phyloP scores from a whole-genome alignment of 2,888 invertebrate genomes.

The Acleris cristana region DNA sequence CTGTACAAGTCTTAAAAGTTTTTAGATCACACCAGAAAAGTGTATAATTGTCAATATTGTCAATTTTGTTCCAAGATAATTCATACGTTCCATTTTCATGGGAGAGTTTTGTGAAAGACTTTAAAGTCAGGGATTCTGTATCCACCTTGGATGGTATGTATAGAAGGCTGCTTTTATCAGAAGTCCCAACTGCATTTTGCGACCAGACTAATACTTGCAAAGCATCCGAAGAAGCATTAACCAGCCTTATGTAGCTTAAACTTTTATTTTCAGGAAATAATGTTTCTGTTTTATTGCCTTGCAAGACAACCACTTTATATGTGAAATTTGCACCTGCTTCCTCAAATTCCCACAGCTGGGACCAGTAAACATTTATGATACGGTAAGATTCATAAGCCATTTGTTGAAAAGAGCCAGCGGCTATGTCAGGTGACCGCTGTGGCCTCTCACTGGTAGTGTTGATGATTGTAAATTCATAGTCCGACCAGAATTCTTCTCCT shows the following conservation, averaged over 20 bases:
- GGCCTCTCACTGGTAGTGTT: slow-evolving; percentile 86
- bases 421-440: slow-evolving; percentile 86
- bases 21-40: slow-evolving; percentile 90
- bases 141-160: slow-evolving; percentile 84
- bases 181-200: slow-evolving; percentile 84
- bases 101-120: slow-evolving; percentile 88
- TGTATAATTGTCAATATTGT: slow-evolving; percentile 86
- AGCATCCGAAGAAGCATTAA: slow-evolving; percentile 71
- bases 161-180: slow-evolving; percentile 81
- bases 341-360: slow-evolving; percentile 86
- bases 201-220: slow-evolving; percentile 84
- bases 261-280: slow-evolving; percentile 78
- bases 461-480: slow-evolving; percentile 84
- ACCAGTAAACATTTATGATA: slow-evolving; percentile 91
- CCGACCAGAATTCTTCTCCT: slow-evolving; percentile 88
- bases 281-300: slow-evolving; percentile 61
- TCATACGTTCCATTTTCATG: slow-evolving; percentile 89
- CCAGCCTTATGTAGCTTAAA: slow-evolving; percentile 85
- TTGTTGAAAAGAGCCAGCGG: slow-evolving; percentile 89
- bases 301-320: slow-evolving; percentile 83
- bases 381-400: slow-evolving; percentile 78
- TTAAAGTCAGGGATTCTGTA: slow-evolving; percentile 69
- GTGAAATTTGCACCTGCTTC: slow-evolving; percentile 90
- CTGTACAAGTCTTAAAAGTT: slow-evolving; percentile 79
- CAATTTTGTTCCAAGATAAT: slow-evolving; percentile 88